phyloP scores from a whole-genome alignment of 2,888 invertebrate species.

The Polydrusus cervinus region DNA sequence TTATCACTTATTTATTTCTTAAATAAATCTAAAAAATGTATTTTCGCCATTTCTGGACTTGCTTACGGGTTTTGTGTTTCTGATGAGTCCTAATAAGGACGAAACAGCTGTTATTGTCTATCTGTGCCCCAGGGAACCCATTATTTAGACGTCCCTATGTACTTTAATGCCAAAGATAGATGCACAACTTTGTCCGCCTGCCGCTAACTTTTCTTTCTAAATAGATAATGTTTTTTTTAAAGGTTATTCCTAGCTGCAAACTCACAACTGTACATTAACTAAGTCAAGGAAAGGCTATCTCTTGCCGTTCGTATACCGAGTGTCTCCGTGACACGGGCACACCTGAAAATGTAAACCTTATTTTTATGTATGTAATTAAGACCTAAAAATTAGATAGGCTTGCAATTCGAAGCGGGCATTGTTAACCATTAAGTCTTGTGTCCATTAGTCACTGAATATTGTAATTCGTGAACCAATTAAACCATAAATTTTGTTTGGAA shows the following conservation, averaged over 20 bases:
- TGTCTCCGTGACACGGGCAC: slow-evolving; percentile 27
- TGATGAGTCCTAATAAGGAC: too few relatives aligned
- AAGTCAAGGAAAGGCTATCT: slow-evolving; percentile 34
- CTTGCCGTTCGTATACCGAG: slow-evolving; percentile 25
- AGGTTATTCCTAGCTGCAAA: neutral
- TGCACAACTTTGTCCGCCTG: too few relatives aligned
- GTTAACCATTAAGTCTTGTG: slow-evolving; percentile 4
- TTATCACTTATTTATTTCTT: too few relatives aligned
- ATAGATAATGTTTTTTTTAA: too few relatives aligned
- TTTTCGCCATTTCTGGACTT: too few relatives aligned
- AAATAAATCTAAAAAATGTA: too few relatives aligned
- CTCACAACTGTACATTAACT: slow-evolving; percentile 15
- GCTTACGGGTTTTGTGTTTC: too few relatives aligned
- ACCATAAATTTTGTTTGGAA: neutral
- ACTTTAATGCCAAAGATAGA: too few relatives aligned
- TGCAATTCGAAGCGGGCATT: slow-evolving; percentile 14
- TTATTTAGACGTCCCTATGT: too few relatives aligned
- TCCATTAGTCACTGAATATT: slow-evolving; percentile 20
- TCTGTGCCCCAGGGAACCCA: too few relatives aligned
- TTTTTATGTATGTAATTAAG: slow-evolving; percentile 14
- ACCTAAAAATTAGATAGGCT: slow-evolving; percentile 15
- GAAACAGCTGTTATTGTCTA: too few relatives aligned
- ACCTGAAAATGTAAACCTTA: slow-evolving; percentile 22
- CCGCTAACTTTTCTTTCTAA: too few relatives aligned
- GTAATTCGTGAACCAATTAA: neutral